Conservation (phyloP, 2,888 invertebrate species). For the Axea sp. region DNA sequence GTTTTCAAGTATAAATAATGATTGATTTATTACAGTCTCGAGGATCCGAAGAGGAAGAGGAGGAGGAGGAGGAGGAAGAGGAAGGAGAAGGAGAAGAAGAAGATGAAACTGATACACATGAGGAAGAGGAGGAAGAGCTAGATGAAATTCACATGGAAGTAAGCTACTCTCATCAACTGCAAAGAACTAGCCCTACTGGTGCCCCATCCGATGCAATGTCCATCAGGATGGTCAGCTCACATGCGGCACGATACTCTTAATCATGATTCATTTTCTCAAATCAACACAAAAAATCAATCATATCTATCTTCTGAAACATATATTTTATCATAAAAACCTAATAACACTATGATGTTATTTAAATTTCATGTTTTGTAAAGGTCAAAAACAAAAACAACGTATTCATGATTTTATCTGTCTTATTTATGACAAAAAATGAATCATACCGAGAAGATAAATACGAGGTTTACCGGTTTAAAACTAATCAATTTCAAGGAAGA, state of each 20-base stretch:
- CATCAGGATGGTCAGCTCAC: constrained; percentile 75
- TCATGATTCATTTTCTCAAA: constrained; percentile 34
- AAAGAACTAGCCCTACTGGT: constrained; percentile 76
- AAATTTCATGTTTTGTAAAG: constrained; percentile 38
- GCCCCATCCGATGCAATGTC: constrained; percentile 75
- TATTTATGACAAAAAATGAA: constrained; percentile 38
- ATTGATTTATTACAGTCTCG: constrained; percentile 66
- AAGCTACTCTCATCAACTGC: constrained; percentile 77
- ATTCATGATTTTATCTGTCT: constrained; percentile 30
- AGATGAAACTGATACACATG: constrained; percentile 77
- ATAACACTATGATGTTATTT: not conserved
- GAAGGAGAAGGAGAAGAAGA: constrained; percentile 78
- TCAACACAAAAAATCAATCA: constrained; percentile 24
- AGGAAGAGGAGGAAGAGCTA: constrained; percentile 78
- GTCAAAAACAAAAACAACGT: constrained; percentile 35
- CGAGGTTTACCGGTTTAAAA: constrained; percentile 21
- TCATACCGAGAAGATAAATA: constrained; percentile 25
- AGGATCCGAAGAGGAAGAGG: constrained; percentile 73
- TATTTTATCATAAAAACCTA: not conserved
- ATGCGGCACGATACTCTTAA: constrained; percentile 69
- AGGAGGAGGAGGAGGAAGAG: constrained; percentile 77
- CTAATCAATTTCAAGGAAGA: constrained; percentile 47
- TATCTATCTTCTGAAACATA: constrained; percentile 11
- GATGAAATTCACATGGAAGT: constrained; percentile 79
- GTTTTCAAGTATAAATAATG: constrained; percentile 35